Conservation (phyloP, 2,888 invertebrate genomes). For the Colostygia pectinataria region DNA sequence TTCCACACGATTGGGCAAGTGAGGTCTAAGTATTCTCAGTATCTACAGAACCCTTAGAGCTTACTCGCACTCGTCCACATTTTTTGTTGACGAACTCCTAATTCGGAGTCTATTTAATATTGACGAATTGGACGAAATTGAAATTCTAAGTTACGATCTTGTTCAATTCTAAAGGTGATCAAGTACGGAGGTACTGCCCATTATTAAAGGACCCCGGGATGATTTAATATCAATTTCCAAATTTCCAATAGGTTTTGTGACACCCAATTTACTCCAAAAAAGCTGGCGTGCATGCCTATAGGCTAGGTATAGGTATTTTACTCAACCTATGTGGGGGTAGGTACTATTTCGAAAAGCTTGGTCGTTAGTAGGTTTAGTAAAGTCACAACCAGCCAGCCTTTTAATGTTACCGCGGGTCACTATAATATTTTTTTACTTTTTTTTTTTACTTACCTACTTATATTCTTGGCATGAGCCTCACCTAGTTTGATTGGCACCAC, state of each 20-base stretch:
- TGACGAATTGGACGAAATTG: constrained; percentile 32
- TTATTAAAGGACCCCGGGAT: constrained; percentile 28
- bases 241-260: constrained; percentile 13
- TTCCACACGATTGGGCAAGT: too few species aligned
- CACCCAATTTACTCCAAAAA: constrained; percentile 6
- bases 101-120: constrained; percentile 27
- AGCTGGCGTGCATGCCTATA: not conserved
- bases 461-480: too few species aligned
- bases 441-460: too few species aligned
- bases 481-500: too few species aligned
- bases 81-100: constrained; percentile 24
- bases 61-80: not conserved
- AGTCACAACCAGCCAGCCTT: too few species aligned
- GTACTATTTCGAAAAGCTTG: too few species aligned
- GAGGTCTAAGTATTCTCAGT: too few species aligned
- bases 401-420: too few species aligned
- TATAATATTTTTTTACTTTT: too few species aligned
- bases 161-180: constrained; percentile 30
- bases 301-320: not conserved
- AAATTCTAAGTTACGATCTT: constrained; percentile 30
- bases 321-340: too few species aligned
- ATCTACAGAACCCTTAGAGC: too few species aligned
- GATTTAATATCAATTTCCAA: constrained; percentile 34
- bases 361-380: too few species aligned
- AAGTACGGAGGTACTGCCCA: constrained; percentile 18